Conservation (phyloP, 2,113 vertebrate genomes). For the Rhinichthys klamathensis region DNA sequence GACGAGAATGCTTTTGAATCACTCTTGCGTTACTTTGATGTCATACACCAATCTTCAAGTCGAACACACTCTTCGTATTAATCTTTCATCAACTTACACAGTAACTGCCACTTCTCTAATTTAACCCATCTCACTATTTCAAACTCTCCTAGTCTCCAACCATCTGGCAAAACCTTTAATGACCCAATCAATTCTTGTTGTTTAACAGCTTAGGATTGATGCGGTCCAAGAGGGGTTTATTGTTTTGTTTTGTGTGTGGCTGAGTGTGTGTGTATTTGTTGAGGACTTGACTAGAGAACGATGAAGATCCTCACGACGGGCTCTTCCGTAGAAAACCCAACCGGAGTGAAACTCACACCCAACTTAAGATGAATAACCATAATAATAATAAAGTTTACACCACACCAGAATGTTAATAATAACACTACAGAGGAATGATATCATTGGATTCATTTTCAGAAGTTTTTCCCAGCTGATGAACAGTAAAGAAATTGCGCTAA, state of each 20-base stretch:
- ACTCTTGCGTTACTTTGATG: too few species aligned
- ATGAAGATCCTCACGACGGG: too few species aligned
- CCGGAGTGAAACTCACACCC: too few species aligned
- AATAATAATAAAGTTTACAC: not conserved
- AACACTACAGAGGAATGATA: too few species aligned
- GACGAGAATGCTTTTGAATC: too few species aligned
- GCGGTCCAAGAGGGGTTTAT: not conserved
- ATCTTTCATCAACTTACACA: not conserved
- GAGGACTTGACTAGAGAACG: too few species aligned
- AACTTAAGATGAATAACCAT: not conserved
- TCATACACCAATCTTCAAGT: too few species aligned
- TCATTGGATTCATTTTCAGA: not conserved
- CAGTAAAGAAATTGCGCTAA: not conserved
- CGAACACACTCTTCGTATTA: not conserved
- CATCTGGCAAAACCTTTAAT: not conserved
- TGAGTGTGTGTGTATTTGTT: too few species aligned
- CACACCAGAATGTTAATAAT: not conserved
- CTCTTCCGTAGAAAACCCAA: too few species aligned
- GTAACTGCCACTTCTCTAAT: not conserved
- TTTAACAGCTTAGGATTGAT: not conserved
- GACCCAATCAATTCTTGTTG: too few species aligned
- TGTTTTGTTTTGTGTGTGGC: not conserved
- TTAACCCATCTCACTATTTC: not conserved
- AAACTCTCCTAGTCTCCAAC: not conserved
- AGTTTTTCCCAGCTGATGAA: not conserved